A percentile compares a stretch with the other conserved stretches of the same genome.
Conservation (phyloP, 2,113 vertebrate genomes). For the Elephantulus edwardii region DNA sequence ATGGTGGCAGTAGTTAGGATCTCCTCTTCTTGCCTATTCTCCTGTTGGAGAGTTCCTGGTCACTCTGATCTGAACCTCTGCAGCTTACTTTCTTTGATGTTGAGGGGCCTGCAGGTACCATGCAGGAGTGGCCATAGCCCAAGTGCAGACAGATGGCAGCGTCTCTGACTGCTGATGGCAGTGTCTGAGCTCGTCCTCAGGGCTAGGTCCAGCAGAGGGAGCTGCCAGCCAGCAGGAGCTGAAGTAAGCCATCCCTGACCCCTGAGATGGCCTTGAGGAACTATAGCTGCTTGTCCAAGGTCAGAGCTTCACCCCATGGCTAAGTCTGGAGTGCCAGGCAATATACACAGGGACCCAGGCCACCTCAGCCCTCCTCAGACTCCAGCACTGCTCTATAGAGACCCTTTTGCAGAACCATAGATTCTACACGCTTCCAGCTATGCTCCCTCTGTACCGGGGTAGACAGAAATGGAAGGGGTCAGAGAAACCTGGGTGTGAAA, state of each 20-base stretch:
- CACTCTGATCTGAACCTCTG: neutral
- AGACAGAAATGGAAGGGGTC: neutral
- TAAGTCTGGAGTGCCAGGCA: neutral
- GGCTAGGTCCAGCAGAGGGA: slow-evolving; percentile 80
- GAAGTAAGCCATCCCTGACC: slow-evolving; percentile 61
- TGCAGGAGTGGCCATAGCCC: neutral
- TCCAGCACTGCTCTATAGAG: neutral
- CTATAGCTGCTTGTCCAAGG: neutral
- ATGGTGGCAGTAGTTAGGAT: neutral
- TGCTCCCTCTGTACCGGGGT: neutral
- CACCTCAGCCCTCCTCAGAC: neutral
- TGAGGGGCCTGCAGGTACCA: neutral
- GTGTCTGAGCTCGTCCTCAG: slow-evolving; percentile 68
- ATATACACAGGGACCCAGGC: neutral
- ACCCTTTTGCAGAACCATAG: neutral
- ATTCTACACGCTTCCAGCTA: neutral
- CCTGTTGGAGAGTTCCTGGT: neutral
- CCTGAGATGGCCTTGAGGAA: slow-evolving; percentile 47
- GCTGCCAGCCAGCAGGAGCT: slow-evolving; percentile 73
- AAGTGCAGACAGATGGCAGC: slow-evolving; percentile 62
- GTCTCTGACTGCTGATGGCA: too few species aligned
- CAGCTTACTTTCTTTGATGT: neutral
- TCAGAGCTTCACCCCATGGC: neutral
- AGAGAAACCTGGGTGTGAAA: neutral
- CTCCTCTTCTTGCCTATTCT: neutral